These are phyloP conservation scores for Apis florea DNA, from an alignment of 1,140 invertebrate genomes.

Conservation along the genomic window DNA sequence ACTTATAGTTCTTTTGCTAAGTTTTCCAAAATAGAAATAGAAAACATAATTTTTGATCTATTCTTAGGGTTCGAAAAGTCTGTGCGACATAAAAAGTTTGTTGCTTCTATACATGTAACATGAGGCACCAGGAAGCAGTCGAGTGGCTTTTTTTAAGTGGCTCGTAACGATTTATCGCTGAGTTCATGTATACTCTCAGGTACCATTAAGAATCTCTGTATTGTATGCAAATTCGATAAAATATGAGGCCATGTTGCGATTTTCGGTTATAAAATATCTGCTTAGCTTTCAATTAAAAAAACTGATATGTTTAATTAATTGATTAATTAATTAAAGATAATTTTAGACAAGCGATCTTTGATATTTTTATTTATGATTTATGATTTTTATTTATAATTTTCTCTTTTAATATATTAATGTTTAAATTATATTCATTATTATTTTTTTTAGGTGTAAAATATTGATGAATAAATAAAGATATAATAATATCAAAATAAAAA, in stretches of 20 bases:
- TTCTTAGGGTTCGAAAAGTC: neutral
- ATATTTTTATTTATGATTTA: neutral
- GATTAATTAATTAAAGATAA: conserved; percentile 26
- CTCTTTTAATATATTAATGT: neutral
- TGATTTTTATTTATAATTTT: too few species aligned
- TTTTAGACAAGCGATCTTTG: neutral
- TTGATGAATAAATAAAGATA: conserved; percentile 7
- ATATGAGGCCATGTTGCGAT: neutral
- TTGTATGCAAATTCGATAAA: conserved; percentile 58
- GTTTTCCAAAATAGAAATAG: conserved; percentile 16
- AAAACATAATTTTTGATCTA: neutral
- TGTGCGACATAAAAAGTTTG: conserved; percentile 47
- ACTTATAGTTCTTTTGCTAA: neutral
- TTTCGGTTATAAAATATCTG: conserved; percentile 10
- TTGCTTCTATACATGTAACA: conserved; percentile 21
- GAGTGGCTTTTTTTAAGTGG: conserved; percentile 54
- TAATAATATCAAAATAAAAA: neutral
- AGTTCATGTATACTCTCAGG: conserved; percentile 31
- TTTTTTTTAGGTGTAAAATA: conserved; percentile 3
- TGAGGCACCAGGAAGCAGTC: conserved; percentile 56
- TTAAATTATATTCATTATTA: neutral
- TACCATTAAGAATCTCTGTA: conserved; percentile 36
- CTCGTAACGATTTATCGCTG: conserved; percentile 53
- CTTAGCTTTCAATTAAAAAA: conserved; percentile 21
- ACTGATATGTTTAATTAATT: too few species aligned